These are phyloP conservation scores for Cataglyphis rosenhaueri DNA, from an alignment of 2,888 invertebrate genomes.

Conservation along the genomic window DNA sequence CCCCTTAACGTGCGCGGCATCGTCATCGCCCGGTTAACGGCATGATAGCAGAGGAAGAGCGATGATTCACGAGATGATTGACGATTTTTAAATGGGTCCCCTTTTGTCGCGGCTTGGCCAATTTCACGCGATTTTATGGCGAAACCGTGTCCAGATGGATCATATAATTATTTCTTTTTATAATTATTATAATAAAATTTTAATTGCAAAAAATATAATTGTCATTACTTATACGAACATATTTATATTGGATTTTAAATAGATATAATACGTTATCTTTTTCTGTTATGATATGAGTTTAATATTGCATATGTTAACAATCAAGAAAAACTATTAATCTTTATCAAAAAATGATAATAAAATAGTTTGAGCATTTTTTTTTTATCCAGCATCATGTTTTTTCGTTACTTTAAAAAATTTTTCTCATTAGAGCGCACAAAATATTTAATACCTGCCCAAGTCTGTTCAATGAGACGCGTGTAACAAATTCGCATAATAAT, in stretches of 20 bases:
- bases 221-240: conserved; percentile 1
- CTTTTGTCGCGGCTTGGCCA: conserved; percentile 63
- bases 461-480: conserved; percentile 54
- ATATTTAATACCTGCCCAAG: conserved; percentile 32
- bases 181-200: conserved; percentile 13
- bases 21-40: conserved; percentile 77
- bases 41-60: conserved; percentile 74
- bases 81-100: conserved; percentile 72
- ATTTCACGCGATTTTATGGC: conserved; percentile 67
- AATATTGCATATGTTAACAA: neutral
- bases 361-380: neutral
- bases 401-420: neutral
- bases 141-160: conserved; percentile 20
- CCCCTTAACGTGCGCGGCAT: conserved; percentile 73
- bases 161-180: conserved; percentile 1
- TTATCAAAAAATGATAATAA: neutral
- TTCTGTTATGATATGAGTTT: neutral
- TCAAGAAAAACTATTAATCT: neutral
- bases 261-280: neutral
- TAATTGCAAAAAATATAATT: conserved; percentile 9
- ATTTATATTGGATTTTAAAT: neutral
- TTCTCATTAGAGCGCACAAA: conserved; percentile 1
- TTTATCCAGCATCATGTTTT: too few species aligned
- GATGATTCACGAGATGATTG: conserved; percentile 75
- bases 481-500: conserved; percentile 77